Evolutionary conservation across 2,888 invertebrate genomes (phyloP).

Genomic region (Trichogramma evanescens): DNA sequence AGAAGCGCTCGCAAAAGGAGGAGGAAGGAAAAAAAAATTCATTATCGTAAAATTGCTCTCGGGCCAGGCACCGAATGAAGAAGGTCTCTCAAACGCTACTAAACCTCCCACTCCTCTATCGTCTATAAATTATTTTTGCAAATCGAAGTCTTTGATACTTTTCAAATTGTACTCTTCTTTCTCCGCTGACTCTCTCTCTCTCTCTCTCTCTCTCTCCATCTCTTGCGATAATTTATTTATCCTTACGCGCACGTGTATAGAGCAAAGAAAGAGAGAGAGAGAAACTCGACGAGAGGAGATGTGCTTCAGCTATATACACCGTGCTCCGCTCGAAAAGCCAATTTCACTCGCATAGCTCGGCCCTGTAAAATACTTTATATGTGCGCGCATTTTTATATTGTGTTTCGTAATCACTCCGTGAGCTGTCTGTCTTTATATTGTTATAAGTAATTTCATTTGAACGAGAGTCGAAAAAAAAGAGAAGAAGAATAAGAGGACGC

Average conservation of each 20-base stretch:
- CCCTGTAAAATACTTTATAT: conserved; percentile 22
- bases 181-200: not conserved
- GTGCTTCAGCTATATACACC: no score
- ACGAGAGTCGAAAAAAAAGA: not conserved
- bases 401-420: no score
- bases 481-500: no score
- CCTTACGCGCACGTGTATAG: no score
- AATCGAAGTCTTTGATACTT: conserved; percentile 25
- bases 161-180: conserved; percentile 22
- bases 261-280: no score
- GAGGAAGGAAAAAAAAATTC: conserved; percentile 18
- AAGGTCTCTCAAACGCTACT: conserved; percentile 6
- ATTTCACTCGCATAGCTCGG: conserved; percentile 20
- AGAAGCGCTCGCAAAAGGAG: no score
- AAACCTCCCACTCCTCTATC: conserved; percentile 4
- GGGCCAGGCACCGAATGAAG: conserved; percentile 4
- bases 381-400: not conserved
- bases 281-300: no score
- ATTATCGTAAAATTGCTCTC: conserved; percentile 24
- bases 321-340: conserved; percentile 5
- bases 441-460: not conserved
- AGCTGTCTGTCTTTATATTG: no score
- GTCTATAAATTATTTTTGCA: conserved; percentile 24
- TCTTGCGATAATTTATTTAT: no score
- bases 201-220: not conserved